Evolutionary conservation across 1,140 invertebrate species (phyloP).

Genomic region (Lucilia sericata): DNA sequence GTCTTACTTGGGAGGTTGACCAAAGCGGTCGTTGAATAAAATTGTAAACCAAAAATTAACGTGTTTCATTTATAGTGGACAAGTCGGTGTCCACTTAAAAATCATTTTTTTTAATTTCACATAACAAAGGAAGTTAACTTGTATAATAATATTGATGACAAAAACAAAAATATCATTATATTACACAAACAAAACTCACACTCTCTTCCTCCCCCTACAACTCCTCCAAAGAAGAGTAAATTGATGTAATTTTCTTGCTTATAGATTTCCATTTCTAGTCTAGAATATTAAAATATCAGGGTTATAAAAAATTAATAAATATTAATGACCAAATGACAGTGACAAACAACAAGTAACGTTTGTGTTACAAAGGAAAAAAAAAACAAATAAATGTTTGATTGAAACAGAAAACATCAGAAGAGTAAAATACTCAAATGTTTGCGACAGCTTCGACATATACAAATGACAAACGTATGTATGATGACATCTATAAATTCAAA

Average conservation of each 20-base stretch:
- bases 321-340: conserved; percentile 41
- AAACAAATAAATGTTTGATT: conserved; percentile 22
- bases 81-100: no score
- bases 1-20: no score
- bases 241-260: not conserved
- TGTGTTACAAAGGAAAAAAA: not conserved
- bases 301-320: conserved; percentile 35
- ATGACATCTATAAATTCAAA: conserved; percentile 42
- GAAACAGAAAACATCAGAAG: not conserved
- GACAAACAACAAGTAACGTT: conserved; percentile 30
- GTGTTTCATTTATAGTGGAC: no score
- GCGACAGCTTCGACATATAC: conserved; percentile 36
- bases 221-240: not conserved
- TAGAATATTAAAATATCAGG: conserved; percentile 16
- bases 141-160: conserved; percentile 8
- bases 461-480: conserved; percentile 36
- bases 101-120: no score
- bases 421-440: not conserved
- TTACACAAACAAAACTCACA: not conserved
- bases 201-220: not conserved
- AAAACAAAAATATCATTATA: not conserved
- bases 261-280: not conserved
- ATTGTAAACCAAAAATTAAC: no score
- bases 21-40: no score
- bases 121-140: no score